These are phyloP conservation scores for Ochotona princeps DNA, from an alignment of 2,113 vertebrate genomes.

Conservation along the genomic window DNA sequence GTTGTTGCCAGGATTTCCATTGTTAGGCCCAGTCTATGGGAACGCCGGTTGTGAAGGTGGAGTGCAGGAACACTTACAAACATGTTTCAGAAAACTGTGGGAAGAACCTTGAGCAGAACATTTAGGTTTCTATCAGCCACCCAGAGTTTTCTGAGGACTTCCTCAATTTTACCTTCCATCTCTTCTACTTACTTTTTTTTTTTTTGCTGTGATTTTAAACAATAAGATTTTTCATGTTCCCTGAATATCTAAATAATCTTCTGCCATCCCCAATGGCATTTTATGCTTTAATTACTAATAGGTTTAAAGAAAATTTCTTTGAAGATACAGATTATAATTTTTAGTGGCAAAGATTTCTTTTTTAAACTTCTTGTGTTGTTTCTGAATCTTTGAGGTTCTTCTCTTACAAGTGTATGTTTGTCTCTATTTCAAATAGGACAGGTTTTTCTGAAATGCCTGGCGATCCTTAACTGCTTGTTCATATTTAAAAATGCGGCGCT, in stretches of 20 bases:
- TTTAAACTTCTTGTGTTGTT: conserved; percentile 33
- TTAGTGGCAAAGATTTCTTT: background rate
- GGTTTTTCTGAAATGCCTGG: background rate
- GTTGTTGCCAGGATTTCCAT: conserved; percentile 46
- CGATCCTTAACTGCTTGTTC: background rate
- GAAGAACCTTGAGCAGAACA: background rate
- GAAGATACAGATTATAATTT: conserved; percentile 15
- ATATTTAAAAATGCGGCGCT: conserved; percentile 9
- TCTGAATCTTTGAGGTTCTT: background rate
- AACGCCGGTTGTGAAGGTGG: conserved; percentile 17
- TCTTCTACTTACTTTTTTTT: conserved; percentile 39
- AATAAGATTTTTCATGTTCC: background rate
- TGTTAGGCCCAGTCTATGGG: background rate
- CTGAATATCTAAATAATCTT: background rate
- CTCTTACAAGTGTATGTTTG: background rate
- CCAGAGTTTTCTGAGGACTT: background rate
- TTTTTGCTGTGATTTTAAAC: conserved; percentile 39
- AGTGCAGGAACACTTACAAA: conserved; percentile 13
- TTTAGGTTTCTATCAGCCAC: background rate
- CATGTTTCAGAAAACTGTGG: background rate
- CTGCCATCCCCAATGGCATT: background rate
- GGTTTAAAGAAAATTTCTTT: background rate
- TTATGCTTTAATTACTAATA: conserved; percentile 44
- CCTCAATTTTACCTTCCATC: conserved; percentile 6
- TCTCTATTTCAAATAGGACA: conserved; percentile 27